Percentiles rank a stretch among this genome's conserved stretches.
phyloP scores from a whole-genome alignment of 2,888 invertebrate genomes.

The Pseudolycoriella hygida region DNA sequence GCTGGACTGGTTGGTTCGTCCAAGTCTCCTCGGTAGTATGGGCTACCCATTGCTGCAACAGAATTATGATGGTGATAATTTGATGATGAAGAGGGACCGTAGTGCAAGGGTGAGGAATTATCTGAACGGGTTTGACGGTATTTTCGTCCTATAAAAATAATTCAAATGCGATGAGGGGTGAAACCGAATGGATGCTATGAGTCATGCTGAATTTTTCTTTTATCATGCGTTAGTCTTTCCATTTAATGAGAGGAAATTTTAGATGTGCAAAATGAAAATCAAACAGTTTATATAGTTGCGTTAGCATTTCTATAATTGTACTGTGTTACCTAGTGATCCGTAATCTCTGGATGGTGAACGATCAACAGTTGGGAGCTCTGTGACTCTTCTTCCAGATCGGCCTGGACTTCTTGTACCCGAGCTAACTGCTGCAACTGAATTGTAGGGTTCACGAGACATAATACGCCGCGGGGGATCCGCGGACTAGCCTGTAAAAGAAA shows the following conservation, averaged over 20 bases:
- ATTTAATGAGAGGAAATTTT: no score
- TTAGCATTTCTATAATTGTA: not conserved
- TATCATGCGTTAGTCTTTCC: no score
- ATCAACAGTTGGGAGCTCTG: slow-evolving; percentile 71
- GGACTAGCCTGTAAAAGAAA: slow-evolving; percentile 14
- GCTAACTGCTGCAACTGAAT: slow-evolving; percentile 40
- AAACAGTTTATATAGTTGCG: not conserved
- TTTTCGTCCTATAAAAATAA: slow-evolving; percentile 11
- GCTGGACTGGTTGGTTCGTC: slow-evolving; percentile 76
- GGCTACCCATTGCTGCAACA: slow-evolving; percentile 37
- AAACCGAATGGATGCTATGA: not conserved
- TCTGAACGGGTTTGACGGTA: slow-evolving; percentile 19
- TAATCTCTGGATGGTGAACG: slow-evolving; percentile 73
- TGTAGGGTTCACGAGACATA: slow-evolving; percentile 34
- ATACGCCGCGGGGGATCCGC: slow-evolving; percentile 30
- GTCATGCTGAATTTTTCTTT: no score
- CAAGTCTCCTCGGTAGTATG: slow-evolving; percentile 52
- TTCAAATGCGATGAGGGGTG: not conserved
- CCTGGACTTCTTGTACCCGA: slow-evolving; percentile 43
- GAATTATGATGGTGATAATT: slow-evolving; percentile 33
- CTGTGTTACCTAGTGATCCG: slow-evolving; percentile 33
- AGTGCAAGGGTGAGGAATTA: slow-evolving; percentile 20
- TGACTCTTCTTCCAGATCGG: slow-evolving; percentile 40
- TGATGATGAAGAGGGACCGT: slow-evolving; percentile 24
- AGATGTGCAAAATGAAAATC: not conserved